A percentile compares a stretch with the other conserved stretches of the same genome.
Conservation (phyloP, 2,888 invertebrate genomes). For the Magallana nippona region DNA sequence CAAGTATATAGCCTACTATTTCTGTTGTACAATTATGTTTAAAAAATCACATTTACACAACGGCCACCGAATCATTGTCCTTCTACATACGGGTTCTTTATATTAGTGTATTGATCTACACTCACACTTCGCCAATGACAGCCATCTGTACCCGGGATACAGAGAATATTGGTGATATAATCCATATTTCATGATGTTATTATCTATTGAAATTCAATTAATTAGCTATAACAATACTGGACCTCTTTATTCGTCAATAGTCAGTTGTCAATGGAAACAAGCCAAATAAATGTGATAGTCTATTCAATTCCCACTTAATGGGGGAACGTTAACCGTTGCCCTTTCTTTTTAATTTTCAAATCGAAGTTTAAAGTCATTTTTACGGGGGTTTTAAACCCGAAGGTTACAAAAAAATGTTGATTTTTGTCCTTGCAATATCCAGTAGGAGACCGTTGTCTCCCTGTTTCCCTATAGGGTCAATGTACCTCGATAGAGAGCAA, state of each 20-base stretch:
- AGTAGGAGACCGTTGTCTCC: too few species aligned
- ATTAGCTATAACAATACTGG: not conserved
- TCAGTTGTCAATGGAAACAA: not conserved
- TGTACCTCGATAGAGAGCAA: too few species aligned
- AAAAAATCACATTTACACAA: too few species aligned
- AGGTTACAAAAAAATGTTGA: too few species aligned
- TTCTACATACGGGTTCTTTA: too few species aligned
- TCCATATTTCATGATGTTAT: not conserved
- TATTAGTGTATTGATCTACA: not conserved
- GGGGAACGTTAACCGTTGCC: not conserved
- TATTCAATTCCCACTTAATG: not conserved
- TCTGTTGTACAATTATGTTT: too few species aligned
- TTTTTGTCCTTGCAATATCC: too few species aligned
- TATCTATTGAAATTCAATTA: slow-evolving; percentile 22
- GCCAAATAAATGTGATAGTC: not conserved
- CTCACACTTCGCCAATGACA: not conserved
- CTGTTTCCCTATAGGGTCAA: too few species aligned
- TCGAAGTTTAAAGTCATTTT: too few species aligned
- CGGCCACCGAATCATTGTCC: too few species aligned
- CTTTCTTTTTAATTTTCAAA: not conserved
- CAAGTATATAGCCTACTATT: too few species aligned
- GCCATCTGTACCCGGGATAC: not conserved
- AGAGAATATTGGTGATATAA: not conserved
- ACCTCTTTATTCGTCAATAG: not conserved
- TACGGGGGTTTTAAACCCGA: too few species aligned